These are phyloP conservation scores for Tinea trinotella DNA, from an alignment of 2,888 invertebrate species.

Conservation along the genomic window DNA sequence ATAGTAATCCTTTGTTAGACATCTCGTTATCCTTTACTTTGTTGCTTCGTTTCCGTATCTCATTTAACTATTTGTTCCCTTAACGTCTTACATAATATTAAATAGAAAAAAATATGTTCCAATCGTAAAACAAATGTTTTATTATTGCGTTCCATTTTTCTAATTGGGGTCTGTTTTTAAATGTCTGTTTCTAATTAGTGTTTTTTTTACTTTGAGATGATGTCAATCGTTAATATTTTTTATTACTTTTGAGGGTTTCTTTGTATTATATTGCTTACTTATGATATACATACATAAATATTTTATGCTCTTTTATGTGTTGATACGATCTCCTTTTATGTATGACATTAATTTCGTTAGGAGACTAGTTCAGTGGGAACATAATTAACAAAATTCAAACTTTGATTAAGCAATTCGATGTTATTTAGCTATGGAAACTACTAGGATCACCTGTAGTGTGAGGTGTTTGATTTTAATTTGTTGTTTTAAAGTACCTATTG, in stretches of 20 bases:
- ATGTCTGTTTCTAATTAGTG: constrained; percentile 16
- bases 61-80: constrained; percentile 16
- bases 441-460: no score
- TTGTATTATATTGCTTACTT: background rate
- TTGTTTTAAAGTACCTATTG: no score
- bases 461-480: no score
- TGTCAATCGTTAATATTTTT: constrained; percentile 14
- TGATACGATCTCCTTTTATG: no score
- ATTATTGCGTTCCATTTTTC: constrained; percentile 10
- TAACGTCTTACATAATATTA: constrained; percentile 16
- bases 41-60: constrained; percentile 15
- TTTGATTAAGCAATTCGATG: no score
- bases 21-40: constrained; percentile 18
- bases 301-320: no score
- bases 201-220: background rate
- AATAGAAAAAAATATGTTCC: background rate
- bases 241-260: background rate
- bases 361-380: no score
- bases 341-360: no score
- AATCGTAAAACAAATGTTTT: constrained; percentile 18
- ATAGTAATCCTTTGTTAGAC: constrained; percentile 18
- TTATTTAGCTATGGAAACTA: no score
- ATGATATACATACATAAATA: no score
- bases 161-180: background rate
- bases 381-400: no score